These are phyloP conservation scores for Zygothrica quintamaculata DNA, from an alignment of 2,888 invertebrate genomes.

Conservation along the genomic window DNA sequence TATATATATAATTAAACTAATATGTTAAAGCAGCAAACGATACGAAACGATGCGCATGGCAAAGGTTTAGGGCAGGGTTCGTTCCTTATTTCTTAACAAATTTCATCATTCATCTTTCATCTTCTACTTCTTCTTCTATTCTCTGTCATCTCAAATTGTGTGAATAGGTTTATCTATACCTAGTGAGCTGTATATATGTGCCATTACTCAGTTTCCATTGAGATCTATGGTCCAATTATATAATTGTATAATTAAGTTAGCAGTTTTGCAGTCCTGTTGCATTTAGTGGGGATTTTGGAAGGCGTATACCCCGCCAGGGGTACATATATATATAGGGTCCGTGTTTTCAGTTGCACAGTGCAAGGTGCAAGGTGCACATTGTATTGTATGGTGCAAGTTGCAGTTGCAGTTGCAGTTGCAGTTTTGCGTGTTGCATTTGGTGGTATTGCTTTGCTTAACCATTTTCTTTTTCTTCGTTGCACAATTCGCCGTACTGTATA, in stretches of 20 bases:
- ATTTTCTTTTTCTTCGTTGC: constrained; percentile 14
- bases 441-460: constrained; percentile 16
- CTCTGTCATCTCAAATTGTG: too few relatives aligned
- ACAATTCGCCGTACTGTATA: constrained; percentile 4
- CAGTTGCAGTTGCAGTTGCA: too few relatives aligned
- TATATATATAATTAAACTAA: constrained; percentile 28
- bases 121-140: too few relatives aligned
- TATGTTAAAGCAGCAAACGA: constrained; percentile 46
- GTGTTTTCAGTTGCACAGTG: too few relatives aligned
- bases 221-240: constrained; percentile 52
- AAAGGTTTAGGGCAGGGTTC: constrained; percentile 36
- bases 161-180: constrained; percentile 9
- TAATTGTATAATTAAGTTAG: constrained; percentile 2
- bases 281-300: constrained; percentile 7
- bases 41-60: constrained; percentile 45
- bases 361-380: constrained; percentile 11
- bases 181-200: constrained; percentile 36
- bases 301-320: constrained; percentile 10
- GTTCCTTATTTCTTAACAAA: constrained; percentile 18
- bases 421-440: constrained; percentile 9
- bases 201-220: constrained; percentile 51
- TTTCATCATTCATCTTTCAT: too few relatives aligned
- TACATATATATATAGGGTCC: too few relatives aligned
- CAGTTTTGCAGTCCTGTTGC: constrained; percentile 11
- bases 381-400: constrained; percentile 42